Percentiles rank a stretch among this genome's conserved stretches.
These are phyloP conservation scores for Anarhynchus alexandrinus DNA, from an alignment of 2,113 vertebrate genomes.

Conservation along the genomic window DNA sequence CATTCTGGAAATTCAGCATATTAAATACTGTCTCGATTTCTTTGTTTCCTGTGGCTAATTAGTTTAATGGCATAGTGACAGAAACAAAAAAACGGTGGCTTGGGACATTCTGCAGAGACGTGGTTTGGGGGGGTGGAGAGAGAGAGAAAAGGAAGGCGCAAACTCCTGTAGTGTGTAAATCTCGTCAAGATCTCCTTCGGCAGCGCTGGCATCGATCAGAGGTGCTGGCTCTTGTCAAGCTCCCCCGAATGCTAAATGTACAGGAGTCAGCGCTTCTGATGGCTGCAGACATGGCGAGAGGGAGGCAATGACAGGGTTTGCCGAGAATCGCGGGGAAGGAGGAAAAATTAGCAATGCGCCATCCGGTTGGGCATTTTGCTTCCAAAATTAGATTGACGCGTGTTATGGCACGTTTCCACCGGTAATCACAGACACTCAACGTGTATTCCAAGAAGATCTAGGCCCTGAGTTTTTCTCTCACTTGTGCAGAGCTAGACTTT, in stretches of 20 bases:
- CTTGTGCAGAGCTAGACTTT: slow-evolving; percentile 2
- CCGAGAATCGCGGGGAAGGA: background rate
- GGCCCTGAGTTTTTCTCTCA: slow-evolving; percentile 38
- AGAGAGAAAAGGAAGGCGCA: background rate
- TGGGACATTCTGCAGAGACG: background rate
- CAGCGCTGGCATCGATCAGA: background rate
- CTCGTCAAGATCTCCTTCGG: background rate
- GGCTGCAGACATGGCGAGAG: background rate
- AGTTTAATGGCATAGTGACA: slow-evolving; percentile 31
- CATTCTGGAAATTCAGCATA: slow-evolving; percentile 11
- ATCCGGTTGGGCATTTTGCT: slow-evolving; percentile 61
- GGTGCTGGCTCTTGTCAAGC: slow-evolving; percentile 49
- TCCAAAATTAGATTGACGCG: slow-evolving; percentile 53
- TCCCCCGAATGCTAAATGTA: background rate
- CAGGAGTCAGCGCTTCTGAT: slow-evolving; percentile 7
- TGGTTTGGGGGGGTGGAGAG: background rate
- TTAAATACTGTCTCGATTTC: background rate
- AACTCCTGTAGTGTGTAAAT: background rate
- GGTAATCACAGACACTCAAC: slow-evolving; percentile 46
- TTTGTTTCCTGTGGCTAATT: slow-evolving; percentile 27
- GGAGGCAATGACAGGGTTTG: background rate
- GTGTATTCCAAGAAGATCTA: slow-evolving; percentile 35
- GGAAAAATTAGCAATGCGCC: background rate
- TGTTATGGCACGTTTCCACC: slow-evolving; percentile 59
- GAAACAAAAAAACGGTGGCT: background rate